phyloP scores from a whole-genome alignment of 2,797 vertebrate species.

The Danio aesculapii region DNA sequence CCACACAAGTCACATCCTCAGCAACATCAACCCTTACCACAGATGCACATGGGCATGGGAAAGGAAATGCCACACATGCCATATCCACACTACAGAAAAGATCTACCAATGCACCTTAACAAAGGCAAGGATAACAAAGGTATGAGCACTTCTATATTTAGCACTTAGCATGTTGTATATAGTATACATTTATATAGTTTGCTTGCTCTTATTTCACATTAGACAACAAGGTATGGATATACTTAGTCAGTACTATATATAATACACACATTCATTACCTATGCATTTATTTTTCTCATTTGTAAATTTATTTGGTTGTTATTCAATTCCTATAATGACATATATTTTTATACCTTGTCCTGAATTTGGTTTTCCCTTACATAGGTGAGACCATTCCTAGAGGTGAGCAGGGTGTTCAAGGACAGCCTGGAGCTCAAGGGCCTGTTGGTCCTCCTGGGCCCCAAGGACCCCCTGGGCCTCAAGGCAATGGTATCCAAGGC shows the following conservation, averaged over 20 bases:
- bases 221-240: background rate
- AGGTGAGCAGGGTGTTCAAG: conserved; percentile 79
- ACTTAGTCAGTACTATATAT: background rate
- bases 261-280: background rate
- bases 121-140: conserved; percentile 94
- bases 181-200: background rate
- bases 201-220: background rate
- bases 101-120: conserved; percentile 88
- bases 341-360: background rate
- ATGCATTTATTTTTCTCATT: background rate
- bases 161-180: background rate
- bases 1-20: conserved; percentile 92
- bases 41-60: conserved; percentile 88
- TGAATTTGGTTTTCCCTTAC: conserved; percentile 19
- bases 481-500: conserved; percentile 89
- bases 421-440: conserved; percentile 74
- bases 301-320: background rate
- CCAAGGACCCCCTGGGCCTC: conserved; percentile 79
- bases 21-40: conserved; percentile 90
- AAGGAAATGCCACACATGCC: conserved; percentile 92
- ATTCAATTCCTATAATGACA: background rate
- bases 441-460: conserved; percentile 84
- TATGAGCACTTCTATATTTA: conserved; percentile 64
- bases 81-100: conserved; percentile 94
- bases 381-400: conserved; percentile 79